Conservation (phyloP, 64 coral and sea anemone genomes). For the Montipora foliosa region DNA sequence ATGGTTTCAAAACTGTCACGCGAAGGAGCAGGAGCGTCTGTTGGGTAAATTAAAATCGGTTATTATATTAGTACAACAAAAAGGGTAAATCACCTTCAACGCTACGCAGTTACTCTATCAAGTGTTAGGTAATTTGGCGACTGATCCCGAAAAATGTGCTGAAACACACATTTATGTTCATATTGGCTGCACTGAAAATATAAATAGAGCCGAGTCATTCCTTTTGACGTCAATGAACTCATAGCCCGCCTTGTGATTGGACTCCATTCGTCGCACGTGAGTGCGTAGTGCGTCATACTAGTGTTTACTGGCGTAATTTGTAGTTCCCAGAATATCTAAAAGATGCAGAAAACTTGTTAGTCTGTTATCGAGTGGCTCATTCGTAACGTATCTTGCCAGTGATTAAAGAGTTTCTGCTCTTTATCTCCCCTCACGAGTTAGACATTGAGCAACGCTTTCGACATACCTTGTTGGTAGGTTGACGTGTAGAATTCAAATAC, state of each 20-base stretch:
- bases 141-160: neutral
- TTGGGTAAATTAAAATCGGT: neutral
- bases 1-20: constrained; percentile 12
- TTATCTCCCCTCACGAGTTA: neutral
- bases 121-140: neutral
- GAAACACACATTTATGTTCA: constrained; percentile 27
- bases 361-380: neutral
- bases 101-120: neutral
- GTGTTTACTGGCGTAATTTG: constrained; percentile 40
- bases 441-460: too few relatives aligned
- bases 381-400: neutral
- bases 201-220: constrained; percentile 55
- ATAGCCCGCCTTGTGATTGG: constrained; percentile 2
- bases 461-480: neutral
- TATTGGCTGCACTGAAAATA: constrained; percentile 45
- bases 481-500: neutral
- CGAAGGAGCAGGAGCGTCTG: neutral
- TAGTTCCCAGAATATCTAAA: constrained; percentile 6
- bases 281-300: constrained; percentile 14
- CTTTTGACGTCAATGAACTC: constrained; percentile 17
- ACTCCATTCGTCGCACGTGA: constrained; percentile 4
- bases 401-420: neutral
- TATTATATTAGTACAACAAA: neutral
- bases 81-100: neutral
- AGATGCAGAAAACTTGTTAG: constrained; percentile 19